Evolutionary conservation across 1,140 invertebrate species (phyloP).

Genomic region (Nephotettix cincticeps): DNA sequence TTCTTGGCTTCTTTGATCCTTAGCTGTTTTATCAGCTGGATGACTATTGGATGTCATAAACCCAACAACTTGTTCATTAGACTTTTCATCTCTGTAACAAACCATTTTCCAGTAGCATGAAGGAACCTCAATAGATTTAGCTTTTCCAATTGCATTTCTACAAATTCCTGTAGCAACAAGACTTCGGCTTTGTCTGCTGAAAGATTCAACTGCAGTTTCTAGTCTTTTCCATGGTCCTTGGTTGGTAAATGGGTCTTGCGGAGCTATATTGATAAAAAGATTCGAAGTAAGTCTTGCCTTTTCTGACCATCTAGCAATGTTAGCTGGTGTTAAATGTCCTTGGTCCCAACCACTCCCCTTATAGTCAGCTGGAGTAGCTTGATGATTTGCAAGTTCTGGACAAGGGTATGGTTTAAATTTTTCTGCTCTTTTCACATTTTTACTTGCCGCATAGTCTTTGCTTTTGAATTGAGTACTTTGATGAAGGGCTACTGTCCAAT

Average conservation of each 20-base stretch:
- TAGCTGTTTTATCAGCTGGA: neutral
- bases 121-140: neutral
- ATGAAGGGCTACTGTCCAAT: conserved; percentile 13
- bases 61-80: neutral
- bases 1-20: neutral
- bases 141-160: neutral
- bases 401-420: neutral
- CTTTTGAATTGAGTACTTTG: neutral
- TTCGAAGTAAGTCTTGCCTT: conserved; percentile 24
- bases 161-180: conserved; percentile 22
- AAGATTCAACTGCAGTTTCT: neutral
- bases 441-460: neutral
- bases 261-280: conserved; percentile 28
- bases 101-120: neutral
- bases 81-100: neutral
- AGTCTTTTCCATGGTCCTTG: conserved; percentile 17
- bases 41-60: neutral
- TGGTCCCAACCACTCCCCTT: neutral
- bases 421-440: neutral
- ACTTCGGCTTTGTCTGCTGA: neutral
- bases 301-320: conserved; percentile 23
- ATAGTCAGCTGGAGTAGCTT: conserved; percentile 5
- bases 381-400: neutral
- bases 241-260: conserved; percentile 23
- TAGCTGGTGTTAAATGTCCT: conserved; percentile 30